Base-by-base conservation (phyloP, 2,888 invertebrate species). In the Latrodectus hesperus region DNA sequence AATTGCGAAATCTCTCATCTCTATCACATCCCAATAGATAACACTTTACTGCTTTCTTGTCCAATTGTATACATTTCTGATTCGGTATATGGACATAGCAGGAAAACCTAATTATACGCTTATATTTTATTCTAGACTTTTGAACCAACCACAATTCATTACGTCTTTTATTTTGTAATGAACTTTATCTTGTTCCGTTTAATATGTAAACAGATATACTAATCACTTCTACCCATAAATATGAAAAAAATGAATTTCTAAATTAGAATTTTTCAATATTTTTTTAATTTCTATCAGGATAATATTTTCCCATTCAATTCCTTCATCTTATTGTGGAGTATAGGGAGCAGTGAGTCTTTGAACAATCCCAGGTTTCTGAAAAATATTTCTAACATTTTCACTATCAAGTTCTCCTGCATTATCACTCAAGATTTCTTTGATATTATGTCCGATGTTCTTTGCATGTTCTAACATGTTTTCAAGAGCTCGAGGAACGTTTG, bases 261-360 rank as follows among this genome's bases (percentile, higher is more conserved):
- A 14, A 76, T 76, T 83, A 14, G 73, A 73, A 12, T 73, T 49
- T 26, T 74, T 70, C 9, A 80, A 64, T 1, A 83, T 79, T 67
- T 83, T 22, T 67, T 77, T 76, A 75, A 81, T 81, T 86, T 90
- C 77, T 76, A 87, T 52, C 60, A 68, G 16, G 72, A 90, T 77
- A 60, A 67, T 53, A 71, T 90, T 86, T 70, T 84, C 65, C 60
- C 76, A 49, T 89, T 83, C 90, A 14, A 85, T 84, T 0, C 72
- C 76, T 26, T 88, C 90, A 88, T 88, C 90, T 74, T 90, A 89
- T 68, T 90, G 85, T 9, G 88, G 90, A 0, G 74, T 89, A 49
- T 89, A 86, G 2, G 90, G 86, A 10, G 89, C 81, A 3, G 90
- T 89, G 0, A 81, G 26, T 67, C 85, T 74, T 71, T 88, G 88